Base-by-base conservation (phyloP, 1,140 invertebrate genomes). In the Battus philenor region DNA sequence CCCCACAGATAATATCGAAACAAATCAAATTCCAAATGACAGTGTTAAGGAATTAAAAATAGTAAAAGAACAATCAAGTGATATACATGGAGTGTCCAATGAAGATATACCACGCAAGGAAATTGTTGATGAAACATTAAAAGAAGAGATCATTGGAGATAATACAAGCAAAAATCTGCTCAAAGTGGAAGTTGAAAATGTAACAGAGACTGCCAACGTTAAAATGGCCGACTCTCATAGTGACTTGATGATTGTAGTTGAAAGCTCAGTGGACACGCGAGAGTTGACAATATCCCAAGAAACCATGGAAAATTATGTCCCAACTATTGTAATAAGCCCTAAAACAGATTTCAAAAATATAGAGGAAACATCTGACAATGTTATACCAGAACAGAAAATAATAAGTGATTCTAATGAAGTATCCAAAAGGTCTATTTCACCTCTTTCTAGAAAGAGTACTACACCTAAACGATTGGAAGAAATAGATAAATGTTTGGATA, bases 291-390 rank as follows among this genome's bases (percentile, higher is more conserved):
- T 41, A 13, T 41, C 12, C 3, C 13, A 17, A 18, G 8, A 41
- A 10, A 17, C 4, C n/a, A 12, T 8, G 13, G 6, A 24, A 15
- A 17, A 30, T 11, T 11, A 30, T 30, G 9, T 30, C 4, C 9
- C 5, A 45, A 68, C 68, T 7, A 59, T 78, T n/a, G 16, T 72
- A 9, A 52, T 76, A 0, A 75, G 68, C 31, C n/a, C n/a, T n/a
- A n/a, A n/a, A n/a, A n/a, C n/a, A n/a, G n/a, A n/a, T n/a, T n/a
- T n/a, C 15, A 17, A 15, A 1, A 16, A 49, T 1, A 48, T 27
- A 13, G 47, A 48, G 30, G 16, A 7, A 7, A 47, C 24, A 16
- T 41, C 31, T 4, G 43, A 30, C 5, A 11, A 11, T 1, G 29
- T 11, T 30, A 6, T 11, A 13, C n/a, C n/a, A 6, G 12, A 10